Evolutionary conservation across 2,888 invertebrate genomes (phyloP), one percentile per base, ranked within the genome.

Genomic region (Hemistola chrysoprasaria): DNA sequence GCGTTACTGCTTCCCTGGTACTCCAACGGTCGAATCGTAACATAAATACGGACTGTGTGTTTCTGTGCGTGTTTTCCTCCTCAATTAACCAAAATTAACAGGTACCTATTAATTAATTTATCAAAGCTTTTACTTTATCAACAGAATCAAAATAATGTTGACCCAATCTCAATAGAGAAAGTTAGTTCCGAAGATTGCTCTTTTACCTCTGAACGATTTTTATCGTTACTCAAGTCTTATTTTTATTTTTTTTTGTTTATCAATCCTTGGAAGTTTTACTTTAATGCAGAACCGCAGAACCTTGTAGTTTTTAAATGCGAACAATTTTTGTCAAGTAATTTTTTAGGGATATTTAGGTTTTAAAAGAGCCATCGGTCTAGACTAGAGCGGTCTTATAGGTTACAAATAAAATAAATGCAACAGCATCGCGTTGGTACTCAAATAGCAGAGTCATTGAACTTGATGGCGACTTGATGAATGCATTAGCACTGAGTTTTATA

Each of bases 401-500:
- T 72, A 66, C 62, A 53, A 61, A 68, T 66, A 69, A 58, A 70
- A 71, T 70, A 69, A 74, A 66, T 65, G 62, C 63, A 68, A 61
- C 59, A 57, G 48, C 73, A 62, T 65, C 66, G 67, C 67, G 50
- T 40, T 57, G 50, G 55, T 63, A 70, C 68, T 70, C 67, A 71
- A 74, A 76, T 72, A 72, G 63, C 59, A 41, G 62, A 68, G 79
- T 77, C 78, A 66, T 74, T 77, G 83, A 84, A 82, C 84, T 65
- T 71, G 59, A 70, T 63, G 60, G 62, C 78, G 80, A 79, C 82
- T 65, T 71, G 60, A 70, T 64, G 59, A 62, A 59, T 56, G 48
- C 47, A 56, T 46, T 54, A 44, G 42, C 49, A 42, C 46, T 44
- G 52, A 43, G 36, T 44, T 45, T 36, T 35, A 38, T 21, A 40